Evolutionary conservation across 92 coral and sea anemone species (phyloP).

Genomic region (Scolanthus callimorphus): DNA sequence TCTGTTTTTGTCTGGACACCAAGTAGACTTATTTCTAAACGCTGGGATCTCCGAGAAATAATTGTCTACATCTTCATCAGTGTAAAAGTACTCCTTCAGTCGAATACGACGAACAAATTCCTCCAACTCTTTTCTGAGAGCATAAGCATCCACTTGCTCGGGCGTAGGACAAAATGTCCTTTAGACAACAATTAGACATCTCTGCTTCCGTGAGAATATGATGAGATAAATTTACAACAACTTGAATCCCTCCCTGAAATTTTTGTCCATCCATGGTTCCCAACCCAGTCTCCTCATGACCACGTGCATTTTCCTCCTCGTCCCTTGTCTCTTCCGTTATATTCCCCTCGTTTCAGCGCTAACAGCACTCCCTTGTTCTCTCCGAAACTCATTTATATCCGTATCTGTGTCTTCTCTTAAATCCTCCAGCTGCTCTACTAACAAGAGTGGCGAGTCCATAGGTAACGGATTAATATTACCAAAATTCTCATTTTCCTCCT

Average conservation of each 20-base stretch:
- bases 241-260: not conserved
- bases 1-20: no score
- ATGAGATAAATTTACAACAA: not conserved
- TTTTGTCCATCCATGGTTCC: not conserved
- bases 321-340: not conserved
- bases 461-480: not conserved
- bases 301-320: not conserved
- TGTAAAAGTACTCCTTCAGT: no score
- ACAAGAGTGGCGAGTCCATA: not conserved
- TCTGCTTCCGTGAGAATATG: not conserved
- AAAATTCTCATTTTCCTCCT: not conserved
- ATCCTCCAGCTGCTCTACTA: not conserved
- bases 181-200: not conserved
- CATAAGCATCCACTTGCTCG: no score
- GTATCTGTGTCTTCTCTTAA: not conserved
- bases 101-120: no score
- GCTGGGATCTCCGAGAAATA: no score
- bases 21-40: no score
- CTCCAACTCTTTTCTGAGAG: no score
- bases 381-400: not conserved
- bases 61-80: no score
- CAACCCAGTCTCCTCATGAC: not conserved
- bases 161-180: not conserved
- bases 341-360: not conserved
- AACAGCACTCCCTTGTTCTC: not conserved